Conservation (phyloP, 2,888 invertebrate genomes). For the Saturnia pavonia region DNA sequence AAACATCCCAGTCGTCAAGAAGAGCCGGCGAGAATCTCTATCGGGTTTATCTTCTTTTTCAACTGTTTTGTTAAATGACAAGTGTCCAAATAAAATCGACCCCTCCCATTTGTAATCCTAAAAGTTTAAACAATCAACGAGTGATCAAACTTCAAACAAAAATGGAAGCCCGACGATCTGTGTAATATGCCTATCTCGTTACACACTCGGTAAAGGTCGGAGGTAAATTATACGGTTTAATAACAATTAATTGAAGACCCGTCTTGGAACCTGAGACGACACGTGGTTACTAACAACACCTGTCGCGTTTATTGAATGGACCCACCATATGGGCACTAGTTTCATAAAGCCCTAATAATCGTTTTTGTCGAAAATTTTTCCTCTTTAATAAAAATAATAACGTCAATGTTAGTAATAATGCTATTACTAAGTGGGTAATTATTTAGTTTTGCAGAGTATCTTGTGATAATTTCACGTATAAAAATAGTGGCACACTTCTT, state of each 20-base stretch:
- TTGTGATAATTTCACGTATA: no score
- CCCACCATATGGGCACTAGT: conserved; percentile 67
- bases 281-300: conserved; percentile 56
- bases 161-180: conserved; percentile 51
- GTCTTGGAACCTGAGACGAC: conserved; percentile 55
- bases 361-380: neutral
- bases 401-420: no score
- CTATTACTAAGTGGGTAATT: no score
- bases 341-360: no score
- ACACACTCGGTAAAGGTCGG: conserved; percentile 46
- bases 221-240: conserved; percentile 52
- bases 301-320: conserved; percentile 45
- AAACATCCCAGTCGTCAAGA: no score
- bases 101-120: neutral
- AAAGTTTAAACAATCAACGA: neutral
- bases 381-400: neutral
- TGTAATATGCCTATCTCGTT: conserved; percentile 52
- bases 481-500: no score
- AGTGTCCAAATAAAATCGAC: neutral
- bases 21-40: no score
- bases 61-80: no score
- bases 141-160: neutral
- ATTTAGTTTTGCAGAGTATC: no score
- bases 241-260: conserved; percentile 76
- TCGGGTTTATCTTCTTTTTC: no score